Evolutionary conservation across 2,797 vertebrate species (phyloP).

Genomic region (Iguana delicatissima): DNA sequence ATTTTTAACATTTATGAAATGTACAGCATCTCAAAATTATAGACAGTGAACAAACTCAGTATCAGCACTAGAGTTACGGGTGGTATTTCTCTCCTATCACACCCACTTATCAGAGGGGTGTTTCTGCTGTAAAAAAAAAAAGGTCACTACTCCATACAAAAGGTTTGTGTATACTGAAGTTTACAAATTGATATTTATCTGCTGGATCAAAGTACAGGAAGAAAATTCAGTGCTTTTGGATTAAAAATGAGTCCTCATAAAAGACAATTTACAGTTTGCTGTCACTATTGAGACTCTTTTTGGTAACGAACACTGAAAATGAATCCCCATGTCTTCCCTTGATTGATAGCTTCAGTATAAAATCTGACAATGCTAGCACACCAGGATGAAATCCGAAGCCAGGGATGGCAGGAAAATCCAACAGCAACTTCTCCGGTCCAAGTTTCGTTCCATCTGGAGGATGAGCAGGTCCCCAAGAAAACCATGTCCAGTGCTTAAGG

Average conservation of each 20-base stretch:
- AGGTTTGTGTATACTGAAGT: slow-evolving; percentile 13
- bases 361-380: background rate
- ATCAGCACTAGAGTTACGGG: background rate
- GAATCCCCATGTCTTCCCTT: background rate
- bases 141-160: slow-evolving; percentile 9
- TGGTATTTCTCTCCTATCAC: background rate
- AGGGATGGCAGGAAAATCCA: background rate
- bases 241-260: slow-evolving; percentile 40
- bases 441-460: background rate
- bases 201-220: slow-evolving; percentile 21
- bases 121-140: slow-evolving; percentile 21
- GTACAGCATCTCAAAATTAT: slow-evolving; percentile 45
- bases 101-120: background rate
- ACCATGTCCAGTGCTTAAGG: background rate
- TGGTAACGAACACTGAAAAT: slow-evolving; percentile 42
- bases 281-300: background rate
- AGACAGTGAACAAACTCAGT: slow-evolving; percentile 49
- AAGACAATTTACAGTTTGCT: slow-evolving; percentile 22
- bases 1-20: slow-evolving; percentile 45
- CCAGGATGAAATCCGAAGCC: background rate
- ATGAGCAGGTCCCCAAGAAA: background rate
- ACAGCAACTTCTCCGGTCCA: background rate
- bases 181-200: slow-evolving; percentile 22
- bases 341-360: background rate
- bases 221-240: slow-evolving; percentile 7